A percentile compares a stretch with the other conserved stretches of the same genome.
These are phyloP conservation scores for Myiagra hebetior DNA, from an alignment of 2,113 vertebrate species.

Conservation along the genomic window DNA sequence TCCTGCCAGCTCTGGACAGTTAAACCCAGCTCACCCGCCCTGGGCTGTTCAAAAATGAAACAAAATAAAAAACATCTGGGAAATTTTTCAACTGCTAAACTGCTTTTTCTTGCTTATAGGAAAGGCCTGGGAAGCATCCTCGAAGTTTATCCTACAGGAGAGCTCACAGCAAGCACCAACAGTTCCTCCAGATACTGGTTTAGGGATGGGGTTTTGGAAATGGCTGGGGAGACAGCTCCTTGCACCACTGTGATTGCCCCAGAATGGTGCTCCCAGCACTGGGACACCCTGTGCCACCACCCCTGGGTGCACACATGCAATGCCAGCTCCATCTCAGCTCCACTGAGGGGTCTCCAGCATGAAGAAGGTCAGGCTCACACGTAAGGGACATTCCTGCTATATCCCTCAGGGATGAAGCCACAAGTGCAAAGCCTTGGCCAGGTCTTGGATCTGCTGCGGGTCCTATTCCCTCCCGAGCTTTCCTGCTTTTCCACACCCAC, in stretches of 20 bases:
- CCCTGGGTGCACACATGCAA: not conserved
- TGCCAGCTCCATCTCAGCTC: not conserved
- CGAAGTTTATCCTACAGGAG: not conserved
- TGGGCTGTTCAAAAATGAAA: not conserved
- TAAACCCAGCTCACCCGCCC: not conserved
- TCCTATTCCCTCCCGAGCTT: accelerated
- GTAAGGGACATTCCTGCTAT: accelerated
- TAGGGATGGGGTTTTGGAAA: not conserved
- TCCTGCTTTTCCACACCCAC: not conserved
- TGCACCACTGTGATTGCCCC: not conserved
- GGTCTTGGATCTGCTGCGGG: not conserved
- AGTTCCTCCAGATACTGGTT: not conserved
- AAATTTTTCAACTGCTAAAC: not conserved
- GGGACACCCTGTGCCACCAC: not conserved
- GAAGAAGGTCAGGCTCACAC: accelerated
- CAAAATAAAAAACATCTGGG: slow-evolving; percentile 8
- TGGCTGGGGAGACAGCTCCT: not conserved
- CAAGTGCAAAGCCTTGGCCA: not conserved
- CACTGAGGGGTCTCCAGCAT: not conserved
- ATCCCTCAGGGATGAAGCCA: not conserved
- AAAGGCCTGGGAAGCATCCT: not conserved
- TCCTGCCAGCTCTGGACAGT: not conserved
- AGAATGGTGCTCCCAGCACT: not conserved
- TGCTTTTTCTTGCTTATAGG: not conserved
- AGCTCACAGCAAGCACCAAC: not conserved